Percentiles rank a stretch among this genome's conserved stretches.
These are phyloP conservation scores for Mixornis gularis DNA, from an alignment of 2,113 vertebrate species.

Conservation along the genomic window DNA sequence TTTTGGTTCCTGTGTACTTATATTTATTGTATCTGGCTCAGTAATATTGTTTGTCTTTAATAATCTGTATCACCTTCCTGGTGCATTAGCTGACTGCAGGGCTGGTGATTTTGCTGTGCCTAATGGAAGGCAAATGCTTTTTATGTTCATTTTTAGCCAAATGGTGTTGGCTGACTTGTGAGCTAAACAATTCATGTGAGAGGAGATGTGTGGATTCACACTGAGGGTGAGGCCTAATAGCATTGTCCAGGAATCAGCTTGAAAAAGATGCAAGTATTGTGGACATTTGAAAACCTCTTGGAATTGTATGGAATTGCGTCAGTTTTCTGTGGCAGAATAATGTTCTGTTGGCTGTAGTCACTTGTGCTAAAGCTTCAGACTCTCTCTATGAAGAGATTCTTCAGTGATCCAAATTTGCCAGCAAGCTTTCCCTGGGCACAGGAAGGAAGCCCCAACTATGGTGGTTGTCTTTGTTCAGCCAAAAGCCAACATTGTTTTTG, in stretches of 20 bases:
- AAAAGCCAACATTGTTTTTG: background rate
- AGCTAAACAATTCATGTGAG: background rate
- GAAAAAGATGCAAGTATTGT: background rate
- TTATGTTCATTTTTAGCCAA: background rate
- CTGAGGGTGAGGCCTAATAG: rapidly evolving
- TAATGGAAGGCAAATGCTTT: background rate
- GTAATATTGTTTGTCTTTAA: background rate
- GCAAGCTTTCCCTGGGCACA: background rate
- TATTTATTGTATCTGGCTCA: background rate
- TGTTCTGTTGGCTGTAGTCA: background rate
- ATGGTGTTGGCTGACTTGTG: background rate
- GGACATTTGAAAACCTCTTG: background rate
- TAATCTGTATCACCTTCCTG: rapidly evolving
- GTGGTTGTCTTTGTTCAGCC: background rate
- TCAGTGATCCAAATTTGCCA: background rate
- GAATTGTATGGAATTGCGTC: background rate
- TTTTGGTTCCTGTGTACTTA: background rate
- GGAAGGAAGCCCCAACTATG: background rate
- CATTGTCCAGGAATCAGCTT: background rate
- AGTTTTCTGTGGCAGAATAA: background rate
- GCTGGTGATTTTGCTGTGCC: background rate
- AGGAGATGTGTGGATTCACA: background rate
- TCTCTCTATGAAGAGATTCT: background rate
- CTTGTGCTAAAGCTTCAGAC: background rate
- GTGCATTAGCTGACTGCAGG: background rate